Conservation (phyloP, 2,888 invertebrate species). For the Cheilosia vernalis region DNA sequence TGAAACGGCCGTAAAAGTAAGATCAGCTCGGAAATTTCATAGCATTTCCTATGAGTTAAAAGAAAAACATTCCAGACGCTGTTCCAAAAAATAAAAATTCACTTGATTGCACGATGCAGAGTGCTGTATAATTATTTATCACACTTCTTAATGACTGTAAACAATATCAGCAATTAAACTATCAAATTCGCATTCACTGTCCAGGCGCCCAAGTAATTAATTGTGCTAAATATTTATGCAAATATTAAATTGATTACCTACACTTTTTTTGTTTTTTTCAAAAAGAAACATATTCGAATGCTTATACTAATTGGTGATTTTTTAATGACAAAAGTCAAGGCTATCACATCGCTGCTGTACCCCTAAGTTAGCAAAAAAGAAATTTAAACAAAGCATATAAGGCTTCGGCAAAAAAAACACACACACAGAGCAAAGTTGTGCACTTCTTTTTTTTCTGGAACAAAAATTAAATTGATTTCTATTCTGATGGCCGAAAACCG, state of each 20-base stretch:
- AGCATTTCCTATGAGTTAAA: too few species aligned
- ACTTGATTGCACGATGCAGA: too few species aligned
- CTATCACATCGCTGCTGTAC: conserved; percentile 22
- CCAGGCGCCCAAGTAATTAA: conserved; percentile 27
- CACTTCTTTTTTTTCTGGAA: conserved; percentile 16
- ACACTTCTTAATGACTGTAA: conserved; percentile 9
- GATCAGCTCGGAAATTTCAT: too few species aligned
- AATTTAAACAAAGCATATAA: conserved; percentile 3
- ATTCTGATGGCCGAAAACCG: conserved; percentile 31
- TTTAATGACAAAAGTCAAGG: conserved; percentile 65
- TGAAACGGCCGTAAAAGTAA: too few species aligned
- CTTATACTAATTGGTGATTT: conserved; percentile 45
- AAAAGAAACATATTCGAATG: conserved; percentile 27
- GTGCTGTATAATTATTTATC: conserved; percentile 2
- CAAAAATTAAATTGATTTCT: conserved; percentile 34
- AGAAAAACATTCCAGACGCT: too few species aligned
- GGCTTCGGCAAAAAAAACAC: background rate
- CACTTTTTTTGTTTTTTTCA: background rate
- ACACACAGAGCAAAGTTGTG: conserved; percentile 15
- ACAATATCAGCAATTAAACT: conserved; percentile 23
- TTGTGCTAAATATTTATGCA: conserved; percentile 42
- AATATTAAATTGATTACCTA: conserved; percentile 18
- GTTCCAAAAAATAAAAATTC: too few species aligned
- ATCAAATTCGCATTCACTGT: conserved; percentile 20
- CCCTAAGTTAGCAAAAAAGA: conserved; percentile 33